Conservation (phyloP, 2,888 invertebrate species). For the Halocaridina rubra region DNA sequence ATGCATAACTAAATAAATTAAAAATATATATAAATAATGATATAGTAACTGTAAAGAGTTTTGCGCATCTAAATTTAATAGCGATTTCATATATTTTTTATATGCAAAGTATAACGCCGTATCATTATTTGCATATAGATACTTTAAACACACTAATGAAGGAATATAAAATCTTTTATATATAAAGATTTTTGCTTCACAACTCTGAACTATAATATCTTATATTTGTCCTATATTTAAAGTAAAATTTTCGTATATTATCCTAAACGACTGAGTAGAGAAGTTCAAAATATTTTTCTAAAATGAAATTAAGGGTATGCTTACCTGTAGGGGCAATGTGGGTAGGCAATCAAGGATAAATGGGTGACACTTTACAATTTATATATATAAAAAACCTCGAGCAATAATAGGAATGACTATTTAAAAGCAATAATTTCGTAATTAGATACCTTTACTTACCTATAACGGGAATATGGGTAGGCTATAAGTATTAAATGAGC, state of each 20-base stretch:
- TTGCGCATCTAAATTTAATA: too few relatives aligned
- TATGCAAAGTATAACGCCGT: too few relatives aligned
- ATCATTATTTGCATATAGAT: too few relatives aligned
- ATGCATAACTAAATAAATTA: too few relatives aligned
- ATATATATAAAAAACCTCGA: too few relatives aligned
- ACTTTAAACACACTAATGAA: too few relatives aligned
- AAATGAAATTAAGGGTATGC: neutral
- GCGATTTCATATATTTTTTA: too few relatives aligned
- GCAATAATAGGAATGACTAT: too few relatives aligned
- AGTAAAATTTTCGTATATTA: neutral
- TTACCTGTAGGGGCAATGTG: conserved; percentile 15
- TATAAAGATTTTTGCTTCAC: neutral
- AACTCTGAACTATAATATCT: neutral
- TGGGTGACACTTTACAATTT: conserved; percentile 11
- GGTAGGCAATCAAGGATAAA: conserved; percentile 21
- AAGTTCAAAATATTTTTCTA: neutral
- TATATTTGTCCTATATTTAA: neutral
- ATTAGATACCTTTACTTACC: too few relatives aligned
- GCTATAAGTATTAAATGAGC: conserved; percentile 32
- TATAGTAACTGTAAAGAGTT: too few relatives aligned
- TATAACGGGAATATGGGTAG: conserved; percentile 33
- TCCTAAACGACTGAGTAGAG: neutral
- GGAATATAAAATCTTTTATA: neutral
- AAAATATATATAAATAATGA: too few relatives aligned
- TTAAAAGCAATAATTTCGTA: too few relatives aligned